Evolutionary conservation across 2,888 invertebrate species (phyloP), one percentile per base, ranked within the genome.

Genomic region (Polydrusus tereticollis): DNA sequence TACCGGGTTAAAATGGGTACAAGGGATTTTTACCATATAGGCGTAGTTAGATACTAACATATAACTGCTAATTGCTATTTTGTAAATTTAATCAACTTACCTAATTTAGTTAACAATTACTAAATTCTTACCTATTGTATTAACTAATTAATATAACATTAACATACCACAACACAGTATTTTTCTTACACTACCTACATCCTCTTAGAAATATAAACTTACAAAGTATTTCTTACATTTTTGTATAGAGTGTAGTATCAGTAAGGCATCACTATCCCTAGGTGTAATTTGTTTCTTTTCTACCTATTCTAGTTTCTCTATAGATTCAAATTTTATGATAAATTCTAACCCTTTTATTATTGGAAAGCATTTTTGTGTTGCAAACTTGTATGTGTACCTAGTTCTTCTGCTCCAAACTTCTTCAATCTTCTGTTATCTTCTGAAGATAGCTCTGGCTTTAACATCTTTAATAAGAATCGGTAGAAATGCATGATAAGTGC

Each of bases 1-100:
- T 64, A 64, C 50, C 52, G 62, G 36, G 50, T 50, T 47, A 26
- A 21, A 16, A 52, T 64, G 64, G 64, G 36, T 64, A 63, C 62
- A 45, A 8, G 45, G 45, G 45, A 41, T 12, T 14, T 14, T 58
- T 26, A 23, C 18, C 45, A 14, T 52, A 52, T 14, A 16, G 3
- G 16, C 16, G 16, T 41, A 16, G 4, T 16, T 41, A 16, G 5
- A 16, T 66, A 57, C 66, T 57, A 45, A 57, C 57, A 26, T 18
- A 14, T 41, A 66, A n/a, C 1, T 1, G 47, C 33, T 23, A 62
- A 0, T 59, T 14, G 59, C 41, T 59, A n/a, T n/a, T 43, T 57
- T 26, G 26, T 55, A 16, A 26, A 14, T 26, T 10, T 52, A 57
- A n/a, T 45, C 4, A 5, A n/a, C n/a, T n/a, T n/a, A n/a, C n/a